A percentile compares a stretch with the other conserved stretches of the same genome.
These are phyloP conservation scores for Medauroidea extradentata DNA, from an alignment of 1,140 invertebrate species.

Conservation along the genomic window DNA sequence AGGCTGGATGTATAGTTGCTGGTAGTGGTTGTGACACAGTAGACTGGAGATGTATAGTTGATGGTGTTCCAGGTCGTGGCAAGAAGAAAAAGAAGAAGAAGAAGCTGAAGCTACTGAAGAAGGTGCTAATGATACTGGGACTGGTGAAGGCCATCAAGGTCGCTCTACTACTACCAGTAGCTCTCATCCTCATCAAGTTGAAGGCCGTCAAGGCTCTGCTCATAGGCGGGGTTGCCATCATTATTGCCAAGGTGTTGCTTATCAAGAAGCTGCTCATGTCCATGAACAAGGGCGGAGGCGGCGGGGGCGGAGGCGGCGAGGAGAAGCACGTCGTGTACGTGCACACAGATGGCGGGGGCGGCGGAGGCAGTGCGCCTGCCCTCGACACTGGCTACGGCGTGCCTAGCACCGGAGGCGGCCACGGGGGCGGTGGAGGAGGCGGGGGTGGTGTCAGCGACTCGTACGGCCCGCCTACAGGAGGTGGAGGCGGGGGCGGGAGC, in stretches of 20 bases:
- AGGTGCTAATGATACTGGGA: conserved; percentile 30
- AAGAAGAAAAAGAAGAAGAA: conserved; percentile 5
- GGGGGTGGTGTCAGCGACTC: background rate
- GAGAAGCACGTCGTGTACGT: background rate
- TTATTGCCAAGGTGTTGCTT: conserved; percentile 28
- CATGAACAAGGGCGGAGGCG: background rate
- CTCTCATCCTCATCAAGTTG: conserved; percentile 27
- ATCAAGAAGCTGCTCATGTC: conserved; percentile 25
- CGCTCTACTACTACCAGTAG: conserved; percentile 23
- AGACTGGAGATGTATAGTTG: too few species aligned
- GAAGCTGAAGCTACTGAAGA: conserved; percentile 24
- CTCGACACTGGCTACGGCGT: background rate
- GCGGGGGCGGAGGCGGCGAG: conserved; percentile 12
- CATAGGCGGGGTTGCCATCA: conserved; percentile 21
- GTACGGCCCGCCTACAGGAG: background rate
- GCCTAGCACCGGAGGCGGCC: conserved; percentile 7
- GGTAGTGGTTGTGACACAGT: background rate
- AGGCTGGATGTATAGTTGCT: background rate
- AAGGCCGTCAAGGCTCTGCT: conserved; percentile 31
- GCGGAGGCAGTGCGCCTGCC: background rate
- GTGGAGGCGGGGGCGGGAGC: conserved; percentile 9
- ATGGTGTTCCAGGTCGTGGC: background rate
- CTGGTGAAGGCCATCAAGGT: conserved; percentile 27
- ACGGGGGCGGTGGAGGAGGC: background rate
- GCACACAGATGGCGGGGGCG: conserved; percentile 1